Base-by-base conservation (phyloP, 2,113 vertebrate genomes). In the Atractosteus spatula region DNA sequence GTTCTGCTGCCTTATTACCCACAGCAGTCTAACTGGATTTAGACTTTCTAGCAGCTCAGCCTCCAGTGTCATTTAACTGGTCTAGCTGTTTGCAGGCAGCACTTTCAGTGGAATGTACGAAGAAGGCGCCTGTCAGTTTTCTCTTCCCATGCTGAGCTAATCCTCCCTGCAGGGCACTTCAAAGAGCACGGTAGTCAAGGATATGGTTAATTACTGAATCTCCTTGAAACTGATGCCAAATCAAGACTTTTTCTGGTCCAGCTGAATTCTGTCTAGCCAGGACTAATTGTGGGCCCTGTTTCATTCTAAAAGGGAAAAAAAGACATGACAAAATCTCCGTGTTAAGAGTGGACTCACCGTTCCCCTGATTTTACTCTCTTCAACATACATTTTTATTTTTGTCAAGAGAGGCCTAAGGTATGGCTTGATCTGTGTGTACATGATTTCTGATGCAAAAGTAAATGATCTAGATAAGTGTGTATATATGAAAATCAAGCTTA, bases 161-260 rank as follows among this genome's bases (percentile, higher is more conserved):
- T 88, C 86, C 85, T 86, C 82, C 84, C 86, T 83, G 81, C 84
- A 83, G 87, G 87, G 83, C 79, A 87, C 88, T 89, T 91, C 87
- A 91, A 91, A 89, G 89, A 83, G 80, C 80, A 81, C 86, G 83
- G 82, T 80, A 74, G 85, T 81, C 83, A 83, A 81, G 87, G 85
- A 89, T 85, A 82, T 85, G 82, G 85, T 86, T 89, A 89, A 91
- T 91, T 90, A 91, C 81, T 82, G 79, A 79, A 84, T 86, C 88
- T 84, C 86, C 86, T 89, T 88, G 81, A 86, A 88, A 87, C 85
- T 82, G 80, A 75, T 87, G 85, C 90, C 87, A 87, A 86, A 86
- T 87, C 83, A 84, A 80, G 84, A 84, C 79, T 83, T 75, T 66
- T 76, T 79, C 74, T 67, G 73, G 79, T 85, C 73, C 80, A 71